Percentiles rank a stretch among this genome's conserved stretches.
Evolutionary conservation across 2,113 vertebrate species (phyloP).

Genomic region (Pachycephala philippinensis): DNA sequence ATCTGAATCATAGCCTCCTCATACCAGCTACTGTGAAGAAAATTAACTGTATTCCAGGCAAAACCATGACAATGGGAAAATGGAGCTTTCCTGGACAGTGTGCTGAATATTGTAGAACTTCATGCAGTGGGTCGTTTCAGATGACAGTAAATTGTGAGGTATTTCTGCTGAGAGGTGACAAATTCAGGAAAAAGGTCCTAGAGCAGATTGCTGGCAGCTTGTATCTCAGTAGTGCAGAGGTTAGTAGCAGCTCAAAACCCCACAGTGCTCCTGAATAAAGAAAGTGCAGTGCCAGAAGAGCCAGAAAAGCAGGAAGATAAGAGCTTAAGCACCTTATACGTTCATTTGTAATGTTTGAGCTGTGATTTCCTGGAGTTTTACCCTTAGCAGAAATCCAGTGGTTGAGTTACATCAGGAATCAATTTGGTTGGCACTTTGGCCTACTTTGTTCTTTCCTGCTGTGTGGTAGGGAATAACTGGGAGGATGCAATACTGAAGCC

Average conservation of each 20-base stretch:
- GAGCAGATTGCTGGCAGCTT: not conserved
- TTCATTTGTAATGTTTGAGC: rapidly evolving
- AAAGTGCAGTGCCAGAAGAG: not conserved
- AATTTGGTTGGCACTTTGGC: not conserved
- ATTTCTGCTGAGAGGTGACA: not conserved
- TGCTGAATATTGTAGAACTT: not conserved
- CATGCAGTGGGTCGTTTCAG: not conserved
- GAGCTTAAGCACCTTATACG: not conserved
- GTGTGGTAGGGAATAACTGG: not conserved
- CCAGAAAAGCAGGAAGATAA: not conserved
- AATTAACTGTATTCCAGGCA: not conserved
- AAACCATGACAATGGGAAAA: not conserved
- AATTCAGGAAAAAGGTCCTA: not conserved
- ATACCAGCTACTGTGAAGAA: not conserved
- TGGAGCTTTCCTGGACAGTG: not conserved
- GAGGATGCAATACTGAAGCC: not conserved
- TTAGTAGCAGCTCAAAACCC: not conserved
- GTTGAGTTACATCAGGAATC: not conserved
- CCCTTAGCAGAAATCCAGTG: not conserved
- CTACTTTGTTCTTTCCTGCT: not conserved
- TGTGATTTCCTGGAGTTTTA: not conserved
- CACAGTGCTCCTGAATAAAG: not conserved
- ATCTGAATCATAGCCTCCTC: not conserved
- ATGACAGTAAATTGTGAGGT: not conserved
- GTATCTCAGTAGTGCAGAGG: not conserved